A percentile compares a stretch with the other conserved stretches of the same genome.
These are phyloP conservation scores for Drosophila pseudotakahashii DNA, from an alignment of 2,888 invertebrate genomes.

Conservation along the genomic window DNA sequence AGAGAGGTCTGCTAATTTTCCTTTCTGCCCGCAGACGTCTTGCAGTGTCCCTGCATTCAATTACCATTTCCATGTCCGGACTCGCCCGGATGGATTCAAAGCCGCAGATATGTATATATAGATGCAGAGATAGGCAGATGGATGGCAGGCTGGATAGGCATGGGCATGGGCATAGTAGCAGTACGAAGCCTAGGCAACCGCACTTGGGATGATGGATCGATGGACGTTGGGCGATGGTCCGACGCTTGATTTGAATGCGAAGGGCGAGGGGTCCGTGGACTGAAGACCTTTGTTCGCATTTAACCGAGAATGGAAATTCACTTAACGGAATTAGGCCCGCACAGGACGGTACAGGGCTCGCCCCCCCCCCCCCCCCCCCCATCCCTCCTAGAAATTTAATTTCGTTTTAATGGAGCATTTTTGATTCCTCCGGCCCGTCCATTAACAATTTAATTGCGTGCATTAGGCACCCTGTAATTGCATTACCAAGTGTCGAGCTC, in stretches of 20 bases:
- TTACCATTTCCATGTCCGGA: slow-evolving; percentile 52
- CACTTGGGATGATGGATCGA: slow-evolving; percentile 37
- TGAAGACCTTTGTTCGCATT: slow-evolving; percentile 27
- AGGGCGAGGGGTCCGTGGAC: background rate
- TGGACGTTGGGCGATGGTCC: slow-evolving; percentile 2
- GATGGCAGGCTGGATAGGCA: slow-evolving; percentile 9
- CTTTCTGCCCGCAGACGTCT: background rate
- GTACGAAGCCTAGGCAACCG: background rate
- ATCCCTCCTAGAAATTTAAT: slow-evolving; percentile 54
- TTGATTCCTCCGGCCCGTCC: slow-evolving; percentile 54
- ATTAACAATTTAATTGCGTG: slow-evolving; percentile 70
- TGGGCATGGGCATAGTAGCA: background rate
- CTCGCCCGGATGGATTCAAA: slow-evolving; percentile 3
- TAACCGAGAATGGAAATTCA: slow-evolving; percentile 66
- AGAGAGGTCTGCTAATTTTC: slow-evolving; percentile 48
- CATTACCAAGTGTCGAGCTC: slow-evolving; percentile 32
- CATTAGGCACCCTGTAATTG: slow-evolving; percentile 62
- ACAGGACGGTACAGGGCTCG: slow-evolving; percentile 14
- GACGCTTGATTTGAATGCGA: slow-evolving; percentile 12
- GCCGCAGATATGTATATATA: slow-evolving; percentile 8
- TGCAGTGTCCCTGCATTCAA: slow-evolving; percentile 63
- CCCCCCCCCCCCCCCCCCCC: too few relatives aligned
- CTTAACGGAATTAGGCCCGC: slow-evolving; percentile 65
- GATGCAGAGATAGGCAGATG: slow-evolving; percentile 40
- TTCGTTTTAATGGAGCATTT: slow-evolving; percentile 51